phyloP scores from a whole-genome alignment of 1,140 invertebrate genomes.

The Drosophila ohnishii region DNA sequence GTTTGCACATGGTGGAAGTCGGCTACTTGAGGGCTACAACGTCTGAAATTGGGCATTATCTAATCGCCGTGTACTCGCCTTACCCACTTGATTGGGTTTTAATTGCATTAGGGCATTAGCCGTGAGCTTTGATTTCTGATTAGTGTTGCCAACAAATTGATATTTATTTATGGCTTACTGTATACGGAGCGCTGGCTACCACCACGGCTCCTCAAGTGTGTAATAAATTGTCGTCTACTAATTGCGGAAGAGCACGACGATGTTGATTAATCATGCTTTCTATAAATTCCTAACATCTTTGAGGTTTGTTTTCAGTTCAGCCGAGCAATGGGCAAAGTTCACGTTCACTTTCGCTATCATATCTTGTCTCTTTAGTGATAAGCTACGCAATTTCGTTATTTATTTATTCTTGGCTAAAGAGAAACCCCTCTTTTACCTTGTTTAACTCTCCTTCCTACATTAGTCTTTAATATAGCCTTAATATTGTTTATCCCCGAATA shows the following conservation, averaged over 20 bases:
- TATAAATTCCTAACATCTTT: not conserved
- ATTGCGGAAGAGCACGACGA: slow-evolving; percentile 3
- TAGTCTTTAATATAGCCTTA: slow-evolving; percentile 6
- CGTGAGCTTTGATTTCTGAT: slow-evolving; percentile 61
- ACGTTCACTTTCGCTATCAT: not conserved
- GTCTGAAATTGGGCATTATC: slow-evolving; percentile 42
- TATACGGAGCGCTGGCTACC: slow-evolving; percentile 5
- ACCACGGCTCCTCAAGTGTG: slow-evolving; percentile 15
- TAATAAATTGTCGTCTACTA: slow-evolving; percentile 30
- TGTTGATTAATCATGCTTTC: slow-evolving; percentile 9
- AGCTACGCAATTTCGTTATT: not conserved
- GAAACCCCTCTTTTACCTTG: not conserved
- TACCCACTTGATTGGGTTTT: slow-evolving; percentile 52
- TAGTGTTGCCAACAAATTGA: slow-evolving; percentile 34
- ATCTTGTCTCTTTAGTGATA: not conserved
- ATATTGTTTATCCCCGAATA: not conserved
- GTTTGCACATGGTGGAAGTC: slow-evolving; percentile 43
- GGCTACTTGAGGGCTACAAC: slow-evolving; percentile 26
- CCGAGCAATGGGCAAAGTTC: not conserved
- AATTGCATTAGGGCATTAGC: slow-evolving; percentile 63
- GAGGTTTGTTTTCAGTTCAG: not conserved
- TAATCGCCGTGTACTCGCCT: slow-evolving; percentile 50
- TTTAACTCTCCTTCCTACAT: not conserved
- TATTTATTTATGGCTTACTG: slow-evolving; percentile 38
- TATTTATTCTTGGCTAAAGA: not conserved